phyloP scores from a whole-genome alignment of 2,888 invertebrate genomes.

The Ptilodon capucinus region DNA sequence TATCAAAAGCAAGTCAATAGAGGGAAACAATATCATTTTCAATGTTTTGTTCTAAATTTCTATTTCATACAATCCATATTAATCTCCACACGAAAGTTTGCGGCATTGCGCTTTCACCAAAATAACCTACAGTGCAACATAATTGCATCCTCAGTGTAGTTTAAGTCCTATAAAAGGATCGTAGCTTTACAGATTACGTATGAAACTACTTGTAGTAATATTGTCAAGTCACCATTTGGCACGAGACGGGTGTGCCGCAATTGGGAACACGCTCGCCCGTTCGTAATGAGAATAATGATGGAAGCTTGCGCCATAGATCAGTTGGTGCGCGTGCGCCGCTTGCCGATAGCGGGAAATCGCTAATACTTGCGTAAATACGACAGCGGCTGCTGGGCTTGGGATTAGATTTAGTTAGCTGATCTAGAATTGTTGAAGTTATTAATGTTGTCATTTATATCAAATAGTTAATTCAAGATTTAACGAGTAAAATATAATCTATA shows the following conservation, averaged over 20 bases:
- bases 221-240: constrained; percentile 54
- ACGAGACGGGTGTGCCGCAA: constrained; percentile 53
- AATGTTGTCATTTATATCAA: not conserved
- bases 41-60: no score
- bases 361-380: constrained; percentile 75
- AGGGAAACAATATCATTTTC: no score
- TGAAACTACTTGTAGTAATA: constrained; percentile 42
- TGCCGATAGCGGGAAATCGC: constrained; percentile 68
- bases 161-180: constrained; percentile 25
- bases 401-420: constrained; percentile 44
- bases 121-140: constrained; percentile 17
- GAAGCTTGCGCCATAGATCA: constrained; percentile 70
- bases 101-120: constrained; percentile 20
- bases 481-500: no score
- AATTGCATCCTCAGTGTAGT: constrained; percentile 11
- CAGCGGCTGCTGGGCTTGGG: constrained; percentile 50
- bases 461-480: no score
- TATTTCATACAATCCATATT: not conserved
- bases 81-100: constrained; percentile 6
- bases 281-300: constrained; percentile 76
- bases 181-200: constrained; percentile 33
- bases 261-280: constrained; percentile 52
- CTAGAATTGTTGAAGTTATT: constrained; percentile 34
- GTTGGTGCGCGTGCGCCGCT: constrained; percentile 62
- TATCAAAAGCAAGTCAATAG: no score